Evolutionary conservation across 92 coral and sea anemone species (phyloP), one percentile per base, ranked within the genome.

Genomic region (Isaurus tuberculatus): DNA sequence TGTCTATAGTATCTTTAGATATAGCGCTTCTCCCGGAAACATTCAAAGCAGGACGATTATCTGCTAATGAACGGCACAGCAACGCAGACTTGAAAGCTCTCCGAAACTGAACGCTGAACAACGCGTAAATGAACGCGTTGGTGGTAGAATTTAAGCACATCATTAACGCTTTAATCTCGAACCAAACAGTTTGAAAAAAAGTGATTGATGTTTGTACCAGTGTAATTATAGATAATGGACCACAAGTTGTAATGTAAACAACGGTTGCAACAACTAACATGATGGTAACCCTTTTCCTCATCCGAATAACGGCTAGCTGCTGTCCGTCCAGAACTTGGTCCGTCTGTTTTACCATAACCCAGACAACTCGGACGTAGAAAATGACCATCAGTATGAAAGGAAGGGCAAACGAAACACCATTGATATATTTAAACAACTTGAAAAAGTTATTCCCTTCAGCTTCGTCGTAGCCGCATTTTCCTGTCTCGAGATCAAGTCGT

Each of bases 261-360:
- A 51, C 1, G 1, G 63, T 17, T 20, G 79, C 60, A 3, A 51
- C 37, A 49, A 30, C 11, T 1, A 73, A 25, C 79, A 48, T 73
- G 8, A 7, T 7, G 46, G 79, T 73, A 3, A 73, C 79, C 48
- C 30, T 73, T 14, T 7, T 73, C 20, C 80, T 51, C 65, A 74
- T 13, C 30, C 80, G 29, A 0, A 44, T 74, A 30, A 31, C 67
- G 25, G 65, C 48, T 8, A 74, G 19, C 6, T 74, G 80, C 27
- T 74, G 80, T 5, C 66, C 23, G 30, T 49, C 60, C 25, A 74
- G 43, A 74, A 74, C 46, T 31, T 53, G 80, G 31, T 74, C 80
- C 33, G 58, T 16, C 27, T 73, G 49, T 23, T 73, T 73, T 11
- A 31, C 4, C 79, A 73, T 26, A 7, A 29, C 23, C 79, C 79